phyloP scores from a whole-genome alignment of 2,113 vertebrate species.

The Alouatta palliata region DNA sequence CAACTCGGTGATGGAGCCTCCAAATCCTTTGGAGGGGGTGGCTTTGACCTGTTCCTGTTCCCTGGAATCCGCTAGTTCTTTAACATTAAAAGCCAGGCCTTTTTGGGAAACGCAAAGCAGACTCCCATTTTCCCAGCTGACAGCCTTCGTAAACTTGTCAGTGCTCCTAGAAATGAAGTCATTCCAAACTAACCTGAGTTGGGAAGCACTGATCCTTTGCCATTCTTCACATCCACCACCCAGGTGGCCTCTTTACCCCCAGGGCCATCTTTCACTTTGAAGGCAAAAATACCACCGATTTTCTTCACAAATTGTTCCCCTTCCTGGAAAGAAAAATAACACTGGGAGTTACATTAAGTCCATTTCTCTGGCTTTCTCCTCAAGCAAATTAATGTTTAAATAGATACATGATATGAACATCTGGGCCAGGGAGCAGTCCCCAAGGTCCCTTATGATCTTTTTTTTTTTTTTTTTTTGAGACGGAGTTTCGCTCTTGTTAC shows the following conservation, averaged over 20 bases:
- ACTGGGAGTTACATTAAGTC: not conserved
- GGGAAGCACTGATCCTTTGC: constrained; percentile 89
- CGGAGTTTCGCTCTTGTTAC: too few species aligned
- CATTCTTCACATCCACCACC: constrained; percentile 96
- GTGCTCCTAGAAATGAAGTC: not conserved
- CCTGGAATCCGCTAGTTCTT: not conserved
- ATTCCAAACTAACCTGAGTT: constrained; percentile 88
- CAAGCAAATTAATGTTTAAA: not conserved
- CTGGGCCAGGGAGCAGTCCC: not conserved
- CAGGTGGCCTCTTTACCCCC: constrained; percentile 92
- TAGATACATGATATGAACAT: not conserved
- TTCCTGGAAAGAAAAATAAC: constrained; percentile 86
- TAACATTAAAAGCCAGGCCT: not conserved
- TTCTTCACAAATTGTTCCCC: constrained; percentile 94
- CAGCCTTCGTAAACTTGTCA: not conserved
- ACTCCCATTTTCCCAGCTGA: not conserved
- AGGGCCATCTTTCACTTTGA: constrained; percentile 94
- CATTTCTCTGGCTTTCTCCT: not conserved
- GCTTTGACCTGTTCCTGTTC: not conserved
- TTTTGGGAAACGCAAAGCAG: not conserved
- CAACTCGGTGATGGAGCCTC: not conserved
- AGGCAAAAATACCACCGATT: constrained; percentile 94
- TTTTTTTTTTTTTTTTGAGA: too few species aligned
- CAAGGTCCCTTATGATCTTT: not conserved
- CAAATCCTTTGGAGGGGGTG: not conserved